Base-by-base conservation (phyloP, 2,888 invertebrate genomes). In the Agriopis leucophaearia region DNA sequence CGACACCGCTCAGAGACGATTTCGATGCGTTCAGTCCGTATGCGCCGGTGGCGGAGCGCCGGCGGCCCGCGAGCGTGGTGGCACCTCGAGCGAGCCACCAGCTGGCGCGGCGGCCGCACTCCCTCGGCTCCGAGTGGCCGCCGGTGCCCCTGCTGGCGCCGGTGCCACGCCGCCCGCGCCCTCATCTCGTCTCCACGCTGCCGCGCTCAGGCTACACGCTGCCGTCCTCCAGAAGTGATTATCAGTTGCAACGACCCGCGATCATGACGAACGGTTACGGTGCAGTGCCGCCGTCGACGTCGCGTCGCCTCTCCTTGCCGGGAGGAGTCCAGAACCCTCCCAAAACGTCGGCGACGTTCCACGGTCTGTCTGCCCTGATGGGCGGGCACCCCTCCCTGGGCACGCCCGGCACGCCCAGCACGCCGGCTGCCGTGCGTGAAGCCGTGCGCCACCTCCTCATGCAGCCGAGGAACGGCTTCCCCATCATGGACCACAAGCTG, bases 401-500 rank as follows among this genome's bases (percentile, higher is more conserved):
- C 13, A 87, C 90, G 79, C 90, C 93, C 76, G 77, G 75, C 82
- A 95, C 91, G 72, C 95, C 86, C 16, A 90, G 91, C 78, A 95
- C 95, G 36, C 95, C 95, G 13, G 95, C 95, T 8, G 95, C 96
- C 35, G 96, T 96, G 38, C 92, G 96, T 0, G 96, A 96, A 75
- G 96, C 96, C 8, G 96, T 96, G 51, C 95, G 96, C 71, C 96
- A 96, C 78, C 91, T 96, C 57, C 90, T 96, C 67, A 93, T 95
- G 77, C 96, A 96, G 86, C 96, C 96, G 13, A 92, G 96, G 69
- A 96, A 96, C 83, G 96, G 96, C 27, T 96, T 96, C 89, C 96
- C 96, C 80, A 96, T 96, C 84, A 95, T 96, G 91, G 96, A 96
- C 83, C 96, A 97, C 91, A 96, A 96, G 85, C 95, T 97, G 83